phyloP scores from a whole-genome alignment of 2,113 vertebrate genomes.

The Columbina picui region DNA sequence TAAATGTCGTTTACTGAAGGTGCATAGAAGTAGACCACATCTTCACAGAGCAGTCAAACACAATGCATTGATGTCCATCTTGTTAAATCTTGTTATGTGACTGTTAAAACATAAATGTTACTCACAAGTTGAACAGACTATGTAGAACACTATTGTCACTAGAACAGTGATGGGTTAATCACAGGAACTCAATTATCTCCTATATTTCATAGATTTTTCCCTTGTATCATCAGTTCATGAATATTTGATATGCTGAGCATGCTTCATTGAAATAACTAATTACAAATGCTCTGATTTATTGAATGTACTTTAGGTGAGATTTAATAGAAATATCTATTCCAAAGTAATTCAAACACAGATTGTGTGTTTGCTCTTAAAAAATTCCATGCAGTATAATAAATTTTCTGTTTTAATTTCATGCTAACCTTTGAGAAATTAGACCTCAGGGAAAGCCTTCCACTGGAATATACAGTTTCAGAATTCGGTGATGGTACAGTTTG shows the following conservation, averaged over 20 bases:
- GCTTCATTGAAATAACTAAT: slow-evolving; percentile 81
- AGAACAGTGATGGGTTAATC: slow-evolving; percentile 52
- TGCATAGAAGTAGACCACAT: background rate
- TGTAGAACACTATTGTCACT: slow-evolving; percentile 21
- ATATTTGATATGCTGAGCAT: slow-evolving; percentile 77
- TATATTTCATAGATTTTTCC: slow-evolving; percentile 66
- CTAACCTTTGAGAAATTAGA: slow-evolving; percentile 70
- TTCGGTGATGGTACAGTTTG: background rate
- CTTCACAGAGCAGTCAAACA: background rate
- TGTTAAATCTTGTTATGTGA: background rate
- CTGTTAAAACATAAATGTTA: background rate
- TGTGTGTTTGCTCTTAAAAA: slow-evolving; percentile 70
- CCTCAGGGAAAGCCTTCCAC: slow-evolving; percentile 65
- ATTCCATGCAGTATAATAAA: slow-evolving; percentile 50
- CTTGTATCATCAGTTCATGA: slow-evolving; percentile 76
- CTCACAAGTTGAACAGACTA: background rate
- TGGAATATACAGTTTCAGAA: slow-evolving; percentile 39
- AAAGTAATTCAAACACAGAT: slow-evolving; percentile 63
- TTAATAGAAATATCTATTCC: slow-evolving; percentile 73
- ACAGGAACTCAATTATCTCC: slow-evolving; percentile 59
- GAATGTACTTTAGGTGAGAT: slow-evolving; percentile 71
- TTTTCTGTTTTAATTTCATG: slow-evolving; percentile 61
- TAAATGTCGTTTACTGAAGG: background rate
- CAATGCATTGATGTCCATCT: background rate
- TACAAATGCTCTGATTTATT: slow-evolving; percentile 75